phyloP scores from a whole-genome alignment of 2,888 invertebrate genomes.

The Apotomis turbidana region DNA sequence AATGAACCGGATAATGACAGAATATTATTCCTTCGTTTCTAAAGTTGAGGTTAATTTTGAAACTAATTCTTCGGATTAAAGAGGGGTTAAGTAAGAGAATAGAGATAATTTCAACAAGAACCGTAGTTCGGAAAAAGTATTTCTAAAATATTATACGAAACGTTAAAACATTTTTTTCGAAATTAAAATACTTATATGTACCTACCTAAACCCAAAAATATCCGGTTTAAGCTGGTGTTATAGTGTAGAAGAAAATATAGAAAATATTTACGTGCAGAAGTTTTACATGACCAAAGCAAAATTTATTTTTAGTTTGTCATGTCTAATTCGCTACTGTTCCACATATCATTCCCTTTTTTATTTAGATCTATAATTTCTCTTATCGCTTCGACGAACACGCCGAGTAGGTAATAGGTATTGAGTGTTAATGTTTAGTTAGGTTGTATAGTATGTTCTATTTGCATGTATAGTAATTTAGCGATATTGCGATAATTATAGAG shows the following conservation, averaged over 20 bases:
- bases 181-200: too few species aligned
- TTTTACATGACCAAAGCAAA: too few species aligned
- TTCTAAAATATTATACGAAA: too few species aligned
- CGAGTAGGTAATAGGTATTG: too few species aligned
- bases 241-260: too few species aligned
- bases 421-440: slow-evolving; percentile 27
- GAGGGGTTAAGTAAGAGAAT: too few species aligned
- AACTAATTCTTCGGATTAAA: background rate
- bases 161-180: too few species aligned
- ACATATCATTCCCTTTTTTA: background rate
- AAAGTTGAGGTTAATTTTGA: slow-evolving; percentile 17
- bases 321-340: slow-evolving; percentile 1
- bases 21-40: slow-evolving; percentile 44
- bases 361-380: slow-evolving; percentile 16
- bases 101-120: too few species aligned
- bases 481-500: slow-evolving; percentile 26
- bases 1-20: slow-evolving; percentile 59
- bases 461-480: slow-evolving; percentile 16
- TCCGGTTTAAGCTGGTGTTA: too few species aligned
- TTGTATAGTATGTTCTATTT: slow-evolving; percentile 11
- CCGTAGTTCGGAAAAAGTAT: too few species aligned
- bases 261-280: too few species aligned
- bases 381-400: slow-evolving; percentile 15
- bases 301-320: background rate
- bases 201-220: too few species aligned